Percentiles rank a stretch among this genome's conserved stretches.
These are phyloP conservation scores for Phalangium opilio DNA, from an alignment of 2,888 invertebrate genomes.

Conservation along the genomic window DNA sequence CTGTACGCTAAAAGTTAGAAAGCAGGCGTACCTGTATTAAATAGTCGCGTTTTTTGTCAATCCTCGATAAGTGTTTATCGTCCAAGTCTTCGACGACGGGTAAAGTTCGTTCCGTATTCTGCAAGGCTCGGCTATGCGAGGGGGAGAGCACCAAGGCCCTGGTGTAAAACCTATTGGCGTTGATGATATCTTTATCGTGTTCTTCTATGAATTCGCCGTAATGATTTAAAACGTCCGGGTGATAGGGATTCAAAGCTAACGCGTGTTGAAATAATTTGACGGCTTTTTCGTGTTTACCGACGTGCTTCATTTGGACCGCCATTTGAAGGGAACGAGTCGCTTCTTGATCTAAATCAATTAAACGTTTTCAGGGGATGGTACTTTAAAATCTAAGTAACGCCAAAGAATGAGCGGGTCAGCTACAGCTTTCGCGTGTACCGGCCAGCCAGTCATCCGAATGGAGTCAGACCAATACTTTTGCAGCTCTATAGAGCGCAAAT, in stretches of 20 bases:
- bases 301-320: slow-evolving; percentile 64
- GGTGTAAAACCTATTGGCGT: slow-evolving; percentile 73
- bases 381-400: too few relatives aligned
- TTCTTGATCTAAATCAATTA: slow-evolving; percentile 45
- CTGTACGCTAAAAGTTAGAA: too few relatives aligned
- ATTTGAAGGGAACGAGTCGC: slow-evolving; percentile 69
- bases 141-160: slow-evolving; percentile 71
- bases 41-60: slow-evolving; percentile 65
- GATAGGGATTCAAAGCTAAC: slow-evolving; percentile 70
- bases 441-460: too few relatives aligned
- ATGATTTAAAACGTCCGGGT: slow-evolving; percentile 78
- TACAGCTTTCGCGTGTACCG: too few relatives aligned
- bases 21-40: too few relatives aligned
- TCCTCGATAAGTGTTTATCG: slow-evolving; percentile 52
- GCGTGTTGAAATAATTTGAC: slow-evolving; percentile 77
- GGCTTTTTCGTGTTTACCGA: slow-evolving; percentile 72
- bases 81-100: slow-evolving; percentile 76
- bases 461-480: too few relatives aligned
- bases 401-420: too few relatives aligned
- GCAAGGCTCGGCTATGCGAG: slow-evolving; percentile 58
- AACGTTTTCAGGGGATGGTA: too few relatives aligned
- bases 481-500: too few relatives aligned
- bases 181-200: slow-evolving; percentile 62
- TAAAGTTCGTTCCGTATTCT: slow-evolving; percentile 68
- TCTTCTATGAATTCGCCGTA: slow-evolving; percentile 87